A percentile compares a stretch with the other conserved stretches of the same genome.
Conservation (phyloP, 2,797 vertebrate genomes). For the Girardinus metallicus region DNA sequence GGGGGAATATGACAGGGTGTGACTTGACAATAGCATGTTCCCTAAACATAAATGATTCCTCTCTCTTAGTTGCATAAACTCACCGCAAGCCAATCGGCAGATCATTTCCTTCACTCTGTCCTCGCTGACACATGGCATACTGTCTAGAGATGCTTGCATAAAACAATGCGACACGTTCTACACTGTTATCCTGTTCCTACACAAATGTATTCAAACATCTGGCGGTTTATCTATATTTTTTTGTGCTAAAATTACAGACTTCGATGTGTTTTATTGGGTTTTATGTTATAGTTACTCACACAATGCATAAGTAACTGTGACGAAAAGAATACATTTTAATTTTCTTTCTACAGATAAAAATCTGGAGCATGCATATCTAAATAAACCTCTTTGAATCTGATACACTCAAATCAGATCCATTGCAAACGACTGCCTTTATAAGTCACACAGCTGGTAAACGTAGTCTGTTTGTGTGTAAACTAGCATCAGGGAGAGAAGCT, state of each 20-base stretch:
- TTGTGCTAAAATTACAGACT: neutral
- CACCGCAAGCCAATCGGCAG: conserved; percentile 10
- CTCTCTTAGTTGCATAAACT: conserved; percentile 18
- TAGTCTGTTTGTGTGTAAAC: neutral
- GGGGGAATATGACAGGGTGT: conserved; percentile 24
- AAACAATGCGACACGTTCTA: neutral
- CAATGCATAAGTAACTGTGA: neutral
- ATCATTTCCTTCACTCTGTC: conserved; percentile 15
- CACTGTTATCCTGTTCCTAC: neutral
- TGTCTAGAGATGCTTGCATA: conserved; percentile 1
- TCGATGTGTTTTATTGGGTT: too few species aligned
- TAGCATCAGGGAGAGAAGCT: neutral
- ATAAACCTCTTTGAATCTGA: neutral
- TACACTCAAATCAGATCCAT: neutral
- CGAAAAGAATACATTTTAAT: neutral
- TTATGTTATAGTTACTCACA: neutral
- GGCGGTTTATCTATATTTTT: neutral
- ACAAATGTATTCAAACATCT: neutral
- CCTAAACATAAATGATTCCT: neutral
- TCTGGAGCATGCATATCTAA: neutral
- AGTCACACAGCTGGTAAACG: neutral
- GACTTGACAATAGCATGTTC: conserved; percentile 11
- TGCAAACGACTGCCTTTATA: neutral
- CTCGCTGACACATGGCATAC: neutral
- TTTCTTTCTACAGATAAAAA: neutral